Percentiles rank a stretch among this genome's conserved stretches.
phyloP scores from a whole-genome alignment of 1,140 invertebrate genomes.

The Lepidurus apus region DNA sequence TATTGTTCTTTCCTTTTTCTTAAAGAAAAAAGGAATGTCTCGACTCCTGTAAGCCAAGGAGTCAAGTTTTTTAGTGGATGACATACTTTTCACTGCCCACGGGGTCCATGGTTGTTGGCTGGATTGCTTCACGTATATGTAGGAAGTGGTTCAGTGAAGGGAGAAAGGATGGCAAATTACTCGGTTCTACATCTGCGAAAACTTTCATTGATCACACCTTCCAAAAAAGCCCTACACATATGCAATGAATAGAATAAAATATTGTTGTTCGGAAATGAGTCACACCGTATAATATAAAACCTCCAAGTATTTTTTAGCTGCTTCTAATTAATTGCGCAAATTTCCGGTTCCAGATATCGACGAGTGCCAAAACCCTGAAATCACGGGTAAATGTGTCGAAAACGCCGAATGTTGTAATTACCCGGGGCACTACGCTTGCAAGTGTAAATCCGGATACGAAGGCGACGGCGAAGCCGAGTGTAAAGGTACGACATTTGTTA shows the following conservation, averaged over 20 bases:
- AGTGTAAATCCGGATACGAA: conserved; percentile 82
- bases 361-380: conserved; percentile 79
- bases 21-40: background rate
- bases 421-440: conserved; percentile 87
- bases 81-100: conserved; percentile 14
- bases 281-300: background rate
- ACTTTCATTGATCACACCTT: background rate
- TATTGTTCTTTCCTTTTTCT: background rate
- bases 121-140: conserved; percentile 6
- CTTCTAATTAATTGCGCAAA: conserved; percentile 2
- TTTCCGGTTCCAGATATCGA: conserved; percentile 70
- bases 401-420: conserved; percentile 93
- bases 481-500: conserved; percentile 52
- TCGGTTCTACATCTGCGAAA: background rate
- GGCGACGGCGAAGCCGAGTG: conserved; percentile 81
- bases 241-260: background rate
- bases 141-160: conserved; percentile 21
- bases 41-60: background rate
- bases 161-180: background rate
- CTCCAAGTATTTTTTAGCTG: background rate
- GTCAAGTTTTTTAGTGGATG: background rate
- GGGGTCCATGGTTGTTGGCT: background rate
- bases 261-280: background rate
- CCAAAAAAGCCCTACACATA: background rate
- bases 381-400: conserved; percentile 74